A percentile compares a stretch with the other conserved stretches of the same genome.
Conservation (phyloP, 2,888 invertebrate genomes). For the Melanargia galathea region DNA sequence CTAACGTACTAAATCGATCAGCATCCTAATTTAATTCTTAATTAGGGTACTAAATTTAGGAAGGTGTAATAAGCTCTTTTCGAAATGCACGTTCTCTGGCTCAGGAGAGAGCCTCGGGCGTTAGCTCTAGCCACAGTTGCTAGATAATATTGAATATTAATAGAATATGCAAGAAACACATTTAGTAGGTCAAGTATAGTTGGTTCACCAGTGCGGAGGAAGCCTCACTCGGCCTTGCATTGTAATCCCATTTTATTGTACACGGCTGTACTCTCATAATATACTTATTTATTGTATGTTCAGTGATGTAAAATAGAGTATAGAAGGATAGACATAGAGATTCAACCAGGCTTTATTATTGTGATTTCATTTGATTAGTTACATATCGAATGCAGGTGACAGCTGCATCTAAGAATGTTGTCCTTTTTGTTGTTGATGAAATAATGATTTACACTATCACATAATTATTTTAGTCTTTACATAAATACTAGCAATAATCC, state of each 20-base stretch:
- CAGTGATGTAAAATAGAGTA: slow-evolving; percentile 20
- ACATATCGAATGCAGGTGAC: not conserved
- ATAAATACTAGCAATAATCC: too few relatives aligned
- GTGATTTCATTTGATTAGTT: slow-evolving; percentile 7
- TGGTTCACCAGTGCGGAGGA: slow-evolving; percentile 49
- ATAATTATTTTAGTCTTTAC: too few relatives aligned
- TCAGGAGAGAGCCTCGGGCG: not conserved
- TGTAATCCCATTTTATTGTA: slow-evolving; percentile 66
- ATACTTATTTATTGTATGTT: slow-evolving; percentile 7
- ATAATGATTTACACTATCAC: too few relatives aligned
- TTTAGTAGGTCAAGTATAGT: slow-evolving; percentile 64
- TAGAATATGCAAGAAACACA: slow-evolving; percentile 42
- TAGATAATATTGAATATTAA: slow-evolving; percentile 36
- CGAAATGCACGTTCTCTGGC: slow-evolving; percentile 11
- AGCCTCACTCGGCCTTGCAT: slow-evolving; percentile 66
- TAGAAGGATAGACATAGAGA: not conserved
- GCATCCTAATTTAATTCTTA: too few relatives aligned
- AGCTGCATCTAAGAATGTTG: too few relatives aligned
- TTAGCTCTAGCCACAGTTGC: not conserved
- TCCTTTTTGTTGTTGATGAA: too few relatives aligned
- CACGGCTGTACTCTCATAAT: slow-evolving; percentile 40
- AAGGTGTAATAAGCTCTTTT: too few relatives aligned
- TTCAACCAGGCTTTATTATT: slow-evolving; percentile 18
- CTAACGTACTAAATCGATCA: too few relatives aligned
- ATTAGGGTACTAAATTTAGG: too few relatives aligned